phyloP scores from a whole-genome alignment of 2,888 invertebrate genomes.

The Helleia helle region DNA sequence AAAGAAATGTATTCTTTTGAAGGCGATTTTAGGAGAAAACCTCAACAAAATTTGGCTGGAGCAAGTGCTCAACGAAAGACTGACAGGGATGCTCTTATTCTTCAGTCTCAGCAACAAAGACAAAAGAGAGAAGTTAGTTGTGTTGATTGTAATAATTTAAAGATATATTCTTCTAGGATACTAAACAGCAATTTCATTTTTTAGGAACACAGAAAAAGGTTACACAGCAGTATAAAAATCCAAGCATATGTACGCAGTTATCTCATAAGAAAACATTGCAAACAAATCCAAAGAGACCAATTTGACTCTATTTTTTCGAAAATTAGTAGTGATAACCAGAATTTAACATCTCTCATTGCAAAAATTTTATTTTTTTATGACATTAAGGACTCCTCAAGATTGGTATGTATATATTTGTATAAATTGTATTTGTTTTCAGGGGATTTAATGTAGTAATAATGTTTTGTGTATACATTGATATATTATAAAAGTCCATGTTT shows the following conservation, averaged over 20 bases:
- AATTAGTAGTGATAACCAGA: conserved; percentile 54
- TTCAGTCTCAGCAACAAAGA: conserved; percentile 5
- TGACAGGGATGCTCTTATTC: conserved; percentile 70
- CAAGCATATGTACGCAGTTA: conserved; percentile 88
- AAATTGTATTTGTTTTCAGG: too few relatives aligned
- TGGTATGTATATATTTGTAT: conserved; percentile 65
- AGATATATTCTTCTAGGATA: neutral
- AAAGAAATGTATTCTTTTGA: conserved; percentile 83
- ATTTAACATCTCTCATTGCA: conserved; percentile 71
- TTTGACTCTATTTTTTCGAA: conserved; percentile 77
- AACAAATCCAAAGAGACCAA: conserved; percentile 76
- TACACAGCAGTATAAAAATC: conserved; percentile 84
- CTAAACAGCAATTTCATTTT: conserved; percentile 14
- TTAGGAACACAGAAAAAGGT: conserved; percentile 80
- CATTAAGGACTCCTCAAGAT: conserved; percentile 70
- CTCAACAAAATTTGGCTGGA: conserved; percentile 92
- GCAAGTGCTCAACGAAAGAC: conserved; percentile 82
- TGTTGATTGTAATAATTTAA: neutral
- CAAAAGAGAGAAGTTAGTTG: conserved; percentile 7
- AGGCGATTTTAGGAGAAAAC: conserved; percentile 90
- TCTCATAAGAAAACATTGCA: conserved; percentile 78
- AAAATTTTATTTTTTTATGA: conserved; percentile 87
- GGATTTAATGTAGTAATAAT: too few relatives aligned
- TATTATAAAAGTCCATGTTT: too few relatives aligned
- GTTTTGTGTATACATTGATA: too few relatives aligned